These are phyloP conservation scores for Nerophis lumbriciformis DNA, from an alignment of 2,113 vertebrate species.

Conservation along the genomic window DNA sequence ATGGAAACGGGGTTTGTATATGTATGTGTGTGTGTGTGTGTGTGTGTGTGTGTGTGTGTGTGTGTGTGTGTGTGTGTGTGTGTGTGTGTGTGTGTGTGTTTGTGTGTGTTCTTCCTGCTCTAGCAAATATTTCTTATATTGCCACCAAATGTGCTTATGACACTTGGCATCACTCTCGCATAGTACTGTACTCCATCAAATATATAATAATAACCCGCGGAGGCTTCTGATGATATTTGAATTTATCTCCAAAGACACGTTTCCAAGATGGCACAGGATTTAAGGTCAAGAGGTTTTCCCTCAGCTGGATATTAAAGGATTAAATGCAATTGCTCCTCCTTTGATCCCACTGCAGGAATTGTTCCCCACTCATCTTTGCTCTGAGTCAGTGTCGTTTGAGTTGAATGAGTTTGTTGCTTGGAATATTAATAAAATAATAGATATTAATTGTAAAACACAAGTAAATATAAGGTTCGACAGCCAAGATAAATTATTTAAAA, in stretches of 20 bases:
- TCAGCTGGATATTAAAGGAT: slow-evolving; percentile 18
- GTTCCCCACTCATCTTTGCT: slow-evolving; percentile 4
- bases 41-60: too few relatives aligned
- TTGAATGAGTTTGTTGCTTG: background rate
- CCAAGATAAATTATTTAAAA: too few relatives aligned
- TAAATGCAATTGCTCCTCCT: slow-evolving; percentile 18
- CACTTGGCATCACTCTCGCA: too few relatives aligned
- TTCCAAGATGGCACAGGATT: background rate
- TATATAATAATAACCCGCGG: background rate
- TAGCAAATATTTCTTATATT: too few relatives aligned
- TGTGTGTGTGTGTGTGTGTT: background rate
- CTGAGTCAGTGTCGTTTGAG: background rate
- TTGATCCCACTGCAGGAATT: slow-evolving; percentile 15
- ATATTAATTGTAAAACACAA: background rate
- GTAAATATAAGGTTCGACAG: background rate
- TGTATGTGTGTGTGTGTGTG: too few relatives aligned
- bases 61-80: too few relatives aligned
- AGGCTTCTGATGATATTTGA: background rate
- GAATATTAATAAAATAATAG: too few relatives aligned
- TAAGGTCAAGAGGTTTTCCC: background rate
- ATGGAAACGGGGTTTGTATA: too few relatives aligned
- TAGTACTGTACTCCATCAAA: too few relatives aligned
- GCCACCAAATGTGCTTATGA: too few relatives aligned
- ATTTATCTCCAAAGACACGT: background rate
- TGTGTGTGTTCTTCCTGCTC: background rate